Percentiles rank a stretch among this genome's conserved stretches.
phyloP scores from a whole-genome alignment of 2,888 invertebrate genomes.

The Sinohyriopsis cumingii region DNA sequence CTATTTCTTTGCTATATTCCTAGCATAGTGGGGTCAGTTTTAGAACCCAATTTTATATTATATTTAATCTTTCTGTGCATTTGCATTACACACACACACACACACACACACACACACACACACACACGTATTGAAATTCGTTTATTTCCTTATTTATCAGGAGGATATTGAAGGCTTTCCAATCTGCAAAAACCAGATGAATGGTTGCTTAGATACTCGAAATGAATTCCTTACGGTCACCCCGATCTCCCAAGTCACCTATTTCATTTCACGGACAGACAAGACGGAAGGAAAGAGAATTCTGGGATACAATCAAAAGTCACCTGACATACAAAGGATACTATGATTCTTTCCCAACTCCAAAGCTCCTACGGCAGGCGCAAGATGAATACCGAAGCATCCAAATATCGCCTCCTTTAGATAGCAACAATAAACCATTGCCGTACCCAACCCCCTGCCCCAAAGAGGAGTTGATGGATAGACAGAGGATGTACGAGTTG shows the following conservation, averaged over 20 bases:
- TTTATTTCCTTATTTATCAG: too few relatives aligned
- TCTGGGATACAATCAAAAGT: constrained; percentile 38
- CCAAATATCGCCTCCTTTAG: constrained; percentile 33
- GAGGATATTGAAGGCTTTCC: too few relatives aligned
- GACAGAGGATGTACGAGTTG: constrained; percentile 34
- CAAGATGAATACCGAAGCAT: constrained; percentile 44
- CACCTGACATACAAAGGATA: constrained; percentile 38
- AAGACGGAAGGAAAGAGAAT: constrained; percentile 36
- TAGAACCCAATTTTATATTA: too few relatives aligned
- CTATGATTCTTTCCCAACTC: constrained; percentile 42
- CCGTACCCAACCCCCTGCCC: constrained; percentile 38
- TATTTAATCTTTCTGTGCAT: too few relatives aligned
- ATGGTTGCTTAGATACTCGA: too few relatives aligned
- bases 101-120: too few relatives aligned
- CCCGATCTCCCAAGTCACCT: constrained; percentile 20
- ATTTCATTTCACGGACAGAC: constrained; percentile 32
- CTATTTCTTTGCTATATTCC: too few relatives aligned
- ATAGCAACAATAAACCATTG: constrained; percentile 43
- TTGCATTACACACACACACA: too few relatives aligned
- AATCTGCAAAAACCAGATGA: too few relatives aligned
- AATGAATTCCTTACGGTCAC: too few relatives aligned
- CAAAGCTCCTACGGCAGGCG: constrained; percentile 42
- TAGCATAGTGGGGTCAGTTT: too few relatives aligned
- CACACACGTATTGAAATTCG: too few relatives aligned
- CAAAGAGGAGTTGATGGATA: constrained; percentile 39